phyloP scores from a whole-genome alignment of 1,140 invertebrate species.

The Drosophila erecta region DNA sequence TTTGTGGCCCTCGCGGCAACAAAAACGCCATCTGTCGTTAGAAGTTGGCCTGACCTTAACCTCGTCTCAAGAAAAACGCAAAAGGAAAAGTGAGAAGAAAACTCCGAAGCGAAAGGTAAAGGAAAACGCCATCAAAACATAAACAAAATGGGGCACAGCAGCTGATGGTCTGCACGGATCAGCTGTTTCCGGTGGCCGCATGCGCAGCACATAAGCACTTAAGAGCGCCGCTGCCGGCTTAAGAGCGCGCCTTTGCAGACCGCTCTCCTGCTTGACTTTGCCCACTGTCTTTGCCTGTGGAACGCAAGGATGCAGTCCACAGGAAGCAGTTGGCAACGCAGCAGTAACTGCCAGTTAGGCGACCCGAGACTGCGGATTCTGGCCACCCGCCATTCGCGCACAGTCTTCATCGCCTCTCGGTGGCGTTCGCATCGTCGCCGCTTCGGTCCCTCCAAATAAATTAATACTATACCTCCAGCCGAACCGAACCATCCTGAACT shows the following conservation, averaged over 20 bases:
- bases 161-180: slow-evolving; percentile 36
- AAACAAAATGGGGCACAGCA: slow-evolving; percentile 47
- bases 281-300: slow-evolving; percentile 29
- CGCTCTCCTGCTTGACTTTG: slow-evolving; percentile 39
- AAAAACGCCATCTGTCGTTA: slow-evolving; percentile 73
- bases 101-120: slow-evolving; percentile 12
- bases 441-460: slow-evolving; percentile 18
- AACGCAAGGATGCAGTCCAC: slow-evolving; percentile 11
- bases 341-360: slow-evolving; percentile 32
- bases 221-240: slow-evolving; percentile 35
- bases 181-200: slow-evolving; percentile 58
- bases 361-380: slow-evolving; percentile 25
- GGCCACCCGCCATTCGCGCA: slow-evolving; percentile 39
- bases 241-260: slow-evolving; percentile 51
- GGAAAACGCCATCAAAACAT: slow-evolving; percentile 53
- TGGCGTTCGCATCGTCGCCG: slow-evolving; percentile 47
- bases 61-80: slow-evolving; percentile 23
- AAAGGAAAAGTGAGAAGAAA: slow-evolving; percentile 2
- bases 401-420: slow-evolving; percentile 56
- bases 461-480: slow-evolving; percentile 2
- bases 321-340: slow-evolving; percentile 41
- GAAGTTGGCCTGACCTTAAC: slow-evolving; percentile 66
- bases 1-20: slow-evolving; percentile 5
- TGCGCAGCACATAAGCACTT: slow-evolving; percentile 28
- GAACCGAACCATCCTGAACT: slow-evolving; percentile 7